These are phyloP conservation scores for Tympanoctomys barrerae DNA, from an alignment of 2,797 vertebrate genomes.

Conservation along the genomic window DNA sequence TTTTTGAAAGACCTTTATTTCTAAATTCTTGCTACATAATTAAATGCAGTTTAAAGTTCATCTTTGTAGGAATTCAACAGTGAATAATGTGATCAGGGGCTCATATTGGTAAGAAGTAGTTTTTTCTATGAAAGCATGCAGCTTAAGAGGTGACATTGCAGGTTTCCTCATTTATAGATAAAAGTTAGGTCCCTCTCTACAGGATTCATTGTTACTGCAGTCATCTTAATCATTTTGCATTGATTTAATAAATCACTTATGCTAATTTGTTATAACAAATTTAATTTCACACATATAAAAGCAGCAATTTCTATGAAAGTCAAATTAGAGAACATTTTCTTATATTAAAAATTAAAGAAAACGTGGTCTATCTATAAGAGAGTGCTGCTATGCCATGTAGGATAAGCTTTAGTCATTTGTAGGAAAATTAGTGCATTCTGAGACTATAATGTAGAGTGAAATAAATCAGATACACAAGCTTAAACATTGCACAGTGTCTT, in stretches of 20 bases:
- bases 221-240: conserved; percentile 1
- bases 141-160: background rate
- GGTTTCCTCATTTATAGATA: background rate
- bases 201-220: background rate
- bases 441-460: background rate
- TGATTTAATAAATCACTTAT: background rate
- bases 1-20: conserved; percentile 39
- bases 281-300: background rate
- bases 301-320: conserved; percentile 27
- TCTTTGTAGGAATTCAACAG: background rate
- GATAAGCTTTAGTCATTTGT: background rate
- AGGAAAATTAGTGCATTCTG: background rate
- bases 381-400: background rate
- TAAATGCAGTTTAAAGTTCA: conserved; percentile 27
- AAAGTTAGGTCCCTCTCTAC: background rate
- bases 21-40: conserved; percentile 26
- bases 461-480: background rate
- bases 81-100: background rate
- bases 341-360: conserved; percentile 10
- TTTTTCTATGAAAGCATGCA: background rate
- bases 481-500: background rate
- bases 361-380: background rate
- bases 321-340: background rate
- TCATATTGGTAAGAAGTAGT: background rate
- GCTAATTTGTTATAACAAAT: background rate